Percentiles rank a stretch among this genome's conserved stretches.
Evolutionary conservation across 1,140 invertebrate species (phyloP).

Genomic region (Solenopsis fugax): DNA sequence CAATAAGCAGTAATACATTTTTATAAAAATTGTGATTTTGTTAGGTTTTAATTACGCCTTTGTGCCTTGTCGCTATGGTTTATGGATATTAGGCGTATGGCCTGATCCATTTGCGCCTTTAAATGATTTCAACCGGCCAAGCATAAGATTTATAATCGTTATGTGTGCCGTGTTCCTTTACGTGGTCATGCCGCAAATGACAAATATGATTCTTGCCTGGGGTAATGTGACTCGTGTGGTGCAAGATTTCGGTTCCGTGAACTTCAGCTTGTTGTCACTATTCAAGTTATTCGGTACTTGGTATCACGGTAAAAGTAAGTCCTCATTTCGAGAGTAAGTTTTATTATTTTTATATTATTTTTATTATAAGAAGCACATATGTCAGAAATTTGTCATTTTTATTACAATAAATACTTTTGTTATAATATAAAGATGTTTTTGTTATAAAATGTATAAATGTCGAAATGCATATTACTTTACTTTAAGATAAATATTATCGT

Average conservation of each 20-base stretch:
- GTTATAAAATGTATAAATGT: too few relatives aligned
- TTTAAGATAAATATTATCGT: neutral
- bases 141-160: neutral
- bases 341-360: neutral
- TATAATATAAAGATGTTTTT: too few relatives aligned
- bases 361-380: too few relatives aligned
- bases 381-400: too few relatives aligned
- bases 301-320: conserved; percentile 38
- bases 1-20: neutral
- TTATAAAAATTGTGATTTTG: neutral
- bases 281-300: conserved; percentile 9
- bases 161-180: neutral
- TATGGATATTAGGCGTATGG: conserved; percentile 39
- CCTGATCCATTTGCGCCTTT: neutral
- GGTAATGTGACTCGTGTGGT: neutral
- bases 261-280: conserved; percentile 5
- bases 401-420: too few relatives aligned
- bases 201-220: neutral
- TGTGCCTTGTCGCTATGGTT: neutral
- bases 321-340: neutral
- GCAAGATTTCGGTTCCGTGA: neutral
- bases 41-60: conserved; percentile 28
- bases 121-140: neutral
- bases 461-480: neutral
- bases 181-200: neutral